Evolutionary conservation across 2,797 vertebrate species (phyloP).

Genomic region (Sebastiscus albofasciatus): DNA sequence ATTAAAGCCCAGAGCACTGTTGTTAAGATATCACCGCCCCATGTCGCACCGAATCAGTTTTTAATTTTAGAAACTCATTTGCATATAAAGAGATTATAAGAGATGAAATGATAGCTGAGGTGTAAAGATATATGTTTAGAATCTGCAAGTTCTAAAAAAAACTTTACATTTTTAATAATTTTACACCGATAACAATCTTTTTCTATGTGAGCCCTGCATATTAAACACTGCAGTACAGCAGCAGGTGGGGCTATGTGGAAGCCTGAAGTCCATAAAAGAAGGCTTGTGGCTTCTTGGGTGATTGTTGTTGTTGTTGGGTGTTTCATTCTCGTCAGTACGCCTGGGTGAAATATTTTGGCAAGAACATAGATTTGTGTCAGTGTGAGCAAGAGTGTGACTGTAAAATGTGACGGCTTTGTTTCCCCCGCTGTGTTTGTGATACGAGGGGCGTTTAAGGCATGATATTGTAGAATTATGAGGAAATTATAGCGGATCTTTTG

Average conservation of each 20-base stretch:
- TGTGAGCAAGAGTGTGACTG: too few species aligned
- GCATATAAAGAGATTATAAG: conserved; percentile 25
- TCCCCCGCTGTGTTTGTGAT: too few species aligned
- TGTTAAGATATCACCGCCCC: background rate
- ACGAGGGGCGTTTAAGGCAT: too few species aligned
- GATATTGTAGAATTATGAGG: too few species aligned
- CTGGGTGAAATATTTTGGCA: too few species aligned
- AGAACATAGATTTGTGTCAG: too few species aligned
- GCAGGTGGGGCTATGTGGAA: background rate
- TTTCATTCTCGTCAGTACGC: background rate
- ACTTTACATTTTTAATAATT: background rate
- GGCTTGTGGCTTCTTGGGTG: background rate
- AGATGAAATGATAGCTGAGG: conserved; percentile 17
- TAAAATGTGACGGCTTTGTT: too few species aligned
- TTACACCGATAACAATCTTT: background rate
- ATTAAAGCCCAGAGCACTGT: background rate
- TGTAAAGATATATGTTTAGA: background rate
- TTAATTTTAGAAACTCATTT: conserved; percentile 18
- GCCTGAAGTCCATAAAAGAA: background rate
- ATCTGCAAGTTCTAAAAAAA: conserved; percentile 3
- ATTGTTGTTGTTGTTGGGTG: too few species aligned
- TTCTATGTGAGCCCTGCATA: background rate
- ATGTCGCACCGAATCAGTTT: background rate
- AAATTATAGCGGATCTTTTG: too few species aligned
- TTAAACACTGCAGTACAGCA: background rate